Base-by-base conservation (phyloP, 2,888 invertebrate genomes). In the Litoditis marina region DNA sequence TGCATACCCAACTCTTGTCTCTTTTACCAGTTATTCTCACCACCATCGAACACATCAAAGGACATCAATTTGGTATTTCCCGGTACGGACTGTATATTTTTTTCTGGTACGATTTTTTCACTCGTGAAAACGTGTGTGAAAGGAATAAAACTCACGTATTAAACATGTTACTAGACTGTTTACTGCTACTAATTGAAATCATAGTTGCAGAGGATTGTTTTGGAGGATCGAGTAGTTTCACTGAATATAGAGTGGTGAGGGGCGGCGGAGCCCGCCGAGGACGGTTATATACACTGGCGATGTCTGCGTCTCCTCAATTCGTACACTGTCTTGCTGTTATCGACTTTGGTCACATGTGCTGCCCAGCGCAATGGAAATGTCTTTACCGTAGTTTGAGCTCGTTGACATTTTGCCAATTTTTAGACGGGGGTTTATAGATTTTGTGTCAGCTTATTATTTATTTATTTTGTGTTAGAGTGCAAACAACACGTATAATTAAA, bases 231-330 rank as follows among this genome's bases (percentile, higher is more conserved):
- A 44, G 44, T 22, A 42, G 16, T 19, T 42, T 42, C 16, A 42
- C 42, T 19, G 42, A 42, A 57, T 47, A 47, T 47, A 32, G 46
- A 32, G 8, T 4, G 31, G 57, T 57, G 47, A 49, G 47, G 27
- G 32, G 46, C 52, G 60, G 53, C 52, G 60, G 60, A 51, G 52
- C 52, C 34, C 49, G 60, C 52, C n/a, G 52, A 42, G 19, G 58
- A 19, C 31, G 28, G 27, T 52, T 60, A 52, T 60, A 53, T 44
- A 52, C 49, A 25, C 42, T 27, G 19, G 31, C 39, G 2, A 28
- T 51, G 42, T 60, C 53, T 60, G 52, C 39, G 28, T 60, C 60
- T 60, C 60, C 31, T n/a, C 31, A 1, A 30, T 51, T 13, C 16
- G 5, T 30, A 28, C 19, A 34, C 51, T 51, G 13, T 59, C 34